Base-by-base conservation (phyloP, 2,888 invertebrate species). In the Netelia fuscicornis region DNA sequence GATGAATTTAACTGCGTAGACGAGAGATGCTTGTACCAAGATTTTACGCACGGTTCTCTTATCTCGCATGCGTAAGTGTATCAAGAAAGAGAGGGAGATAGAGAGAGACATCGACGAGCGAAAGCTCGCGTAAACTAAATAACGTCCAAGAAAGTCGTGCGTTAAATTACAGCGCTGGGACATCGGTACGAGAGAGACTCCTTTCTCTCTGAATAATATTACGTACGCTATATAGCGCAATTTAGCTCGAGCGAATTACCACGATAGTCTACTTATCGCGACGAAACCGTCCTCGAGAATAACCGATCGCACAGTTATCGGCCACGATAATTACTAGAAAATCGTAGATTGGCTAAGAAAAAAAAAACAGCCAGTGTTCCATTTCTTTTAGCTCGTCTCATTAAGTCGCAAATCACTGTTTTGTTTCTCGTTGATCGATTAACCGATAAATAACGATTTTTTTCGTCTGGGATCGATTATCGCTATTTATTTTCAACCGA, bases 21-120 rank as follows among this genome's bases (percentile, higher is more conserved):
- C 11, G 30, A 64, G 56, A 62, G 71, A 42, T 37, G 77, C 2
- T 60, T 72, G 54, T 67, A 56, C 68, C 62, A 54, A 48, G 77
- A 81, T 84, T 84, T 84, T 64, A 78, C 84, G 68, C 84, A 78
- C 72, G 70, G 70, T 37, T 79, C 65, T 62, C 70, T 58, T 37
- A 30, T 13, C 42, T 11, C 13, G 10, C 5, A 2, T 52, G 10
- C 60, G 62, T 79, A 56, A 83, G 78, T 83, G 20, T 75, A 79
- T 68, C 78, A 77, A 72, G 71, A 44, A 52, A 65, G 58, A 44
- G 68, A 68, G 72, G 23, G 56, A 72, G 25, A 70, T 42, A 25
- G 44, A 58, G 77, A 67, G 60, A 42, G 56, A 72, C 17, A 70
- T 25, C 17, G 71, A 68, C 54, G 77, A 84, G 81, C 80, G 72